A percentile compares a stretch with the other conserved stretches of the same genome.
These are phyloP conservation scores for Phalacrocorax pelagicus DNA, from an alignment of 2,113 vertebrate species.

Conservation along the genomic window DNA sequence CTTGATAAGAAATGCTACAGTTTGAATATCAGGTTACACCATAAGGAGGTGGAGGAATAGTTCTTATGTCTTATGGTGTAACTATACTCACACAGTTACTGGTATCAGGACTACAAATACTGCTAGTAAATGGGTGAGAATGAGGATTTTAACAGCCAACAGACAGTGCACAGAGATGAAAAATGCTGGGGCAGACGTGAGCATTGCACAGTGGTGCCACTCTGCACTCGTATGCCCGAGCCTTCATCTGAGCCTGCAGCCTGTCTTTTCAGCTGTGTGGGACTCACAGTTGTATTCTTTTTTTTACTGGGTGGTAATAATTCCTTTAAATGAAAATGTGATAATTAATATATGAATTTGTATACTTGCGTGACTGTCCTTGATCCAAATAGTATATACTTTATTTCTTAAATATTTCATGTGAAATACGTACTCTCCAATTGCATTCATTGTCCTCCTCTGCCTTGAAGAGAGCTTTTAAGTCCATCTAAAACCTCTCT, in stretches of 20 bases:
- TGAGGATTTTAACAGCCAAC: not conserved
- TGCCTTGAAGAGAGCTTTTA: not conserved
- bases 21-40: not conserved
- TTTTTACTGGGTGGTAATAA: not conserved
- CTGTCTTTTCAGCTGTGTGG: not conserved
- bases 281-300: not conserved
- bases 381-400: not conserved
- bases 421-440: not conserved
- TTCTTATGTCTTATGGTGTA: not conserved
- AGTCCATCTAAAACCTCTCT: not conserved
- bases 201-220: not conserved
- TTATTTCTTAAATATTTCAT: not conserved
- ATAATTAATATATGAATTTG: not conserved
- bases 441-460: not conserved
- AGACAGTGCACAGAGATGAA: not conserved
- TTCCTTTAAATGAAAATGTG: not conserved
- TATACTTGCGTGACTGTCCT: not conserved
- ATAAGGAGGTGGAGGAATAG: not conserved
- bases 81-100: not conserved
- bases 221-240: accelerated
- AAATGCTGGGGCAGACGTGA: not conserved
- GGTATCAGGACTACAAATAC: not conserved
- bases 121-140: not conserved
- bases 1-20: not conserved
- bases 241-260: not conserved